Conservation (phyloP, 2,797 vertebrate genomes). For the Columba guinea region DNA sequence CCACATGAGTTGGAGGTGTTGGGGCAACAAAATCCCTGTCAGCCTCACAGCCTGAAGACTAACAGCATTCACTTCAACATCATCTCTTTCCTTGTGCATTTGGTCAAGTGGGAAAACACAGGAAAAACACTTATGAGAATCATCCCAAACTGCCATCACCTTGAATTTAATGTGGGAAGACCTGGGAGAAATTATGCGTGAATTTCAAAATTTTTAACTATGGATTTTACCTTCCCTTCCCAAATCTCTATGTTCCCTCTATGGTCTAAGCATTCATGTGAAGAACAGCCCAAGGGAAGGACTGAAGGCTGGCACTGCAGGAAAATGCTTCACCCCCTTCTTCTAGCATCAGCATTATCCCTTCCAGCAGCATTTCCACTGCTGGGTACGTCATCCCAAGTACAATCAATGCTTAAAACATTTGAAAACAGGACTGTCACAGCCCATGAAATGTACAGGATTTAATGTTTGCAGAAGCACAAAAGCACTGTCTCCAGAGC, state of each 20-base stretch:
- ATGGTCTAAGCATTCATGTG: background rate
- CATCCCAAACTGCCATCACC: background rate
- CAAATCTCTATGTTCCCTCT: background rate
- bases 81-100: background rate
- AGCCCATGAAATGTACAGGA: background rate
- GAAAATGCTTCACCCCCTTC: background rate
- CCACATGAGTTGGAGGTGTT: fast-evolving
- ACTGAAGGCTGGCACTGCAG: background rate
- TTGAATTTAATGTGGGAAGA: background rate
- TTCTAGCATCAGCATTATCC: background rate
- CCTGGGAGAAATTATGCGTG: fast-evolving
- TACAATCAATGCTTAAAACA: slow-evolving; percentile 22
- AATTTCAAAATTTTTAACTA: background rate
- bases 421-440: slow-evolving; percentile 37
- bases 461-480: slow-evolving; percentile 50
- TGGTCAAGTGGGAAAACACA: background rate
- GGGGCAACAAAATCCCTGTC: background rate
- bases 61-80: background rate
- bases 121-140: background rate
- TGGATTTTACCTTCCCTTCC: background rate
- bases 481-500: slow-evolving; percentile 51
- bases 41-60: background rate
- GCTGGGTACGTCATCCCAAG: background rate
- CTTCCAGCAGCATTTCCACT: background rate
- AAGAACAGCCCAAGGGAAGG: background rate